Evolutionary conservation across 2,113 vertebrate species (phyloP), one percentile per base, ranked within the genome.

Genomic region (Paracanthobrama guichenoti): DNA sequence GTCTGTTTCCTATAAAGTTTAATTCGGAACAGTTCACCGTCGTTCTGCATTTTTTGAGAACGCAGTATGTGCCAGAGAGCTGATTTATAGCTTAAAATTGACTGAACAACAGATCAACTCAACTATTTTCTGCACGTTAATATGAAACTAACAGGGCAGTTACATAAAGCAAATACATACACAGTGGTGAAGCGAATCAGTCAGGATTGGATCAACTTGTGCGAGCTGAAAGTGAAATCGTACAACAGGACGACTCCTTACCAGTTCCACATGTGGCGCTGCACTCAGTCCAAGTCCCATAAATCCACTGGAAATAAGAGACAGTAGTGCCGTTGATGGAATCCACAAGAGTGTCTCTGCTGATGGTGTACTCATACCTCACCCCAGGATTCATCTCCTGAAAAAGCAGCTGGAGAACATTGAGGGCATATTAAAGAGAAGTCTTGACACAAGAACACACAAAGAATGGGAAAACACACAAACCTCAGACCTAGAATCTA

Each of bases 331-430:
- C 74, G 1, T 92, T 89, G 9, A 91, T 88, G 0, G 87, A 86
- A 0, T 92, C 90, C 0, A 89, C 74, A 0, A 89, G 85, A 0
- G 88, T 44, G 0, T 94, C 94, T 85, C 89, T 94, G 64, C 91
- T 96, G 89, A 98, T 91, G 66, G 97, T 98, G 94, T 98, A 99
- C 87, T 99, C 94, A n/a, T 97, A 99, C 26, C 93, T 92, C 39
- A 99, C 95, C 0, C 97, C 96, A 0, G 97, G 97, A 89, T 99
- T 99, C 53, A 90, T 93, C 89, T 98, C 97, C 91, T 99, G 97
- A 69, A 99, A 99, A 44, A 99, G 94, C 85, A 99, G 95, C 98
- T 99, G 91, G 1, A 76, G 73, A 22, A 90, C 18, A 91, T 24
- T 79, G 26, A 81, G 10, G 5, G 13, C 13, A 20, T 6, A 73